Percentiles rank a stretch among this genome's conserved stretches.
phyloP scores from a whole-genome alignment of 2,797 vertebrate genomes.

The Pangasius djambal region DNA sequence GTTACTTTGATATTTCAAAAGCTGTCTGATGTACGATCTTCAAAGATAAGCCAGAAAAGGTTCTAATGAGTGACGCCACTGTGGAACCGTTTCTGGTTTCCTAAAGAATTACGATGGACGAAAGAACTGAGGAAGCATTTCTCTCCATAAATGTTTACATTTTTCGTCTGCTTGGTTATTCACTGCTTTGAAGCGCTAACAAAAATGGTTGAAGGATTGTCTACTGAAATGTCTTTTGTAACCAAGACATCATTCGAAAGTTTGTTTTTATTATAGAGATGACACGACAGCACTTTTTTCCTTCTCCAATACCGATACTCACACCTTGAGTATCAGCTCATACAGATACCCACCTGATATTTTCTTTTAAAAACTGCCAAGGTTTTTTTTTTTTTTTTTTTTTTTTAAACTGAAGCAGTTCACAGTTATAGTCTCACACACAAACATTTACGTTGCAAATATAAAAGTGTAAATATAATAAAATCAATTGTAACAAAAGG shows the following conservation, averaged over 20 bases:
- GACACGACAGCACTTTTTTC: not conserved
- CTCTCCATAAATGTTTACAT: not conserved
- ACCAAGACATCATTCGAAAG: not conserved
- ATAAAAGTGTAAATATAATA: not conserved
- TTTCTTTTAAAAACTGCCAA: not conserved
- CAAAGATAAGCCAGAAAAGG: not conserved
- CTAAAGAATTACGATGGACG: not conserved
- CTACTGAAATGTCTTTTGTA: too few relatives aligned
- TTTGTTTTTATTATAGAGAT: not conserved
- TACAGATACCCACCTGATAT: not conserved
- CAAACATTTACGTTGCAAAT: not conserved
- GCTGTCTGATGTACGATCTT: not conserved
- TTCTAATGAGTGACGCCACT: not conserved
- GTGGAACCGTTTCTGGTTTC: not conserved
- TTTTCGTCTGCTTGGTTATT: not conserved
- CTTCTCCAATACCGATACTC: not conserved
- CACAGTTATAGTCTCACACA: not conserved
- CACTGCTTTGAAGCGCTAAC: not conserved
- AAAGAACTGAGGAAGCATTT: not conserved
- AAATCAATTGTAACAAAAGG: not conserved
- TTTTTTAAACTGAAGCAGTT: too few relatives aligned
- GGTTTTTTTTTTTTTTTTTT: not conserved
- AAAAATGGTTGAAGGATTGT: not conserved
- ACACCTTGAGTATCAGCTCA: not conserved
- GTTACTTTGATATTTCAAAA: not conserved